These are phyloP conservation scores for Aphidius ervi DNA, from an alignment of 1,140 invertebrate genomes.

Conservation along the genomic window DNA sequence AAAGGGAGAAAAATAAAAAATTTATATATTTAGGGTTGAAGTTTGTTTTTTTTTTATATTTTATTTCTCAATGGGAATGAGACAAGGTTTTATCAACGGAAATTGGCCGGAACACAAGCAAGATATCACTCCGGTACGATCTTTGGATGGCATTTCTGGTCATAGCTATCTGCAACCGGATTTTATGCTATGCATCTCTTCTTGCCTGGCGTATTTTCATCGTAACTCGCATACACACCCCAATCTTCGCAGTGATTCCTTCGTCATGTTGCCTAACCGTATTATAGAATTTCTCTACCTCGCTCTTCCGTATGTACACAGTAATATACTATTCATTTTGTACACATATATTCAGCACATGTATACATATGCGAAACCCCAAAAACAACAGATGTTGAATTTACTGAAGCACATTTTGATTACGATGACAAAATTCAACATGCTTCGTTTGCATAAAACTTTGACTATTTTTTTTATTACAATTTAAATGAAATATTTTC, in stretches of 20 bases:
- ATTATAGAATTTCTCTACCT: no score
- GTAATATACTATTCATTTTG: no score
- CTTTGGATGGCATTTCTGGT: slow-evolving; percentile 4
- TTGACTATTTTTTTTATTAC: background rate
- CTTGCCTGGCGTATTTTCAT: slow-evolving; percentile 8
- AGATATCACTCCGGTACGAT: slow-evolving; percentile 13
- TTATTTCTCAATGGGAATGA: background rate
- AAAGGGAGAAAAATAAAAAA: no score
- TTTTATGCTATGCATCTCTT: slow-evolving; percentile 15
- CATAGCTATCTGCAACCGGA: slow-evolving; percentile 19
- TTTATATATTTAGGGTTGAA: no score
- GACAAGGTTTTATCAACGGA: slow-evolving; percentile 19
- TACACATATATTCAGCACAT: no score
- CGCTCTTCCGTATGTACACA: no score
- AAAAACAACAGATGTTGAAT: slow-evolving; percentile 10
- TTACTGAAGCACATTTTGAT: slow-evolving; percentile 11
- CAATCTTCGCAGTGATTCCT: slow-evolving; percentile 1
- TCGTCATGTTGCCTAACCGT: slow-evolving; percentile 7
- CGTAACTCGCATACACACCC: background rate
- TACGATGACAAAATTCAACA: slow-evolving; percentile 9
- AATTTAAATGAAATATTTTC: background rate
- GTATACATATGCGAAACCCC: slow-evolving; percentile 5
- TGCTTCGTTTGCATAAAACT: slow-evolving; percentile 5
- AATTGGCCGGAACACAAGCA: slow-evolving; percentile 16
- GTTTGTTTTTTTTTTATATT: background rate